phyloP scores from a whole-genome alignment of 2,797 vertebrate genomes.

The Semaprochilodus insignis region DNA sequence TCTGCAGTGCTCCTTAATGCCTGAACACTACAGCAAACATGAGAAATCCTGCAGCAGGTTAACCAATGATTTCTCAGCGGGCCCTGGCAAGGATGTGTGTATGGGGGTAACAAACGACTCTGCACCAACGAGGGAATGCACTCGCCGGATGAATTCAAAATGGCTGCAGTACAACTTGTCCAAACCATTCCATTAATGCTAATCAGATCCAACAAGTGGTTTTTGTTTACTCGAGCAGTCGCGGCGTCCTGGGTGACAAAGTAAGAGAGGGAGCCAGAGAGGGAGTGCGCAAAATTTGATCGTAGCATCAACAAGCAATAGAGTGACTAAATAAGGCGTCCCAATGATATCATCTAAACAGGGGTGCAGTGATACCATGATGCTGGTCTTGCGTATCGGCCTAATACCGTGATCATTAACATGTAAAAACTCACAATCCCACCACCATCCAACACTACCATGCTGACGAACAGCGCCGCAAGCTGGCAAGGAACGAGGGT shows the following conservation, averaged over 20 bases:
- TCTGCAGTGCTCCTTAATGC: conserved; percentile 1
- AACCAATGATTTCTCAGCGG: conserved; percentile 26
- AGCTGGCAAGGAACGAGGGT: no score
- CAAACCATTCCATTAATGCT: conserved; percentile 15
- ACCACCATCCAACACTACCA: no score
- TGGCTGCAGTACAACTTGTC: neutral
- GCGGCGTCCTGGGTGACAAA: neutral
- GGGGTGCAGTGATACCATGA: neutral
- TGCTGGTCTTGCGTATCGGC: no score
- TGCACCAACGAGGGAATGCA: neutral
- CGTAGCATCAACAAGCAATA: neutral
- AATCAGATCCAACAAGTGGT: conserved; percentile 4
- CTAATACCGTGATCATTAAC: no score
- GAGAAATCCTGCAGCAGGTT: conserved; percentile 20
- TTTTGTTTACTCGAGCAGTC: conserved; percentile 6
- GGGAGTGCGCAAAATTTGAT: no score
- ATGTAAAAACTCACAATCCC: no score
- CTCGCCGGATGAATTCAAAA: neutral
- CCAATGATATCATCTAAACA: neutral
- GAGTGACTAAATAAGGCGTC: neutral
- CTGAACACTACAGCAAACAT: conserved; percentile 4
- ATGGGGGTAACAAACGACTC: neutral
- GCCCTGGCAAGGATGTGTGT: neutral
- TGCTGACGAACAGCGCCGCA: no score
- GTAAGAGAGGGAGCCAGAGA: neutral